phyloP scores from a whole-genome alignment of 2,797 vertebrate genomes.

The Mycteria americana region DNA sequence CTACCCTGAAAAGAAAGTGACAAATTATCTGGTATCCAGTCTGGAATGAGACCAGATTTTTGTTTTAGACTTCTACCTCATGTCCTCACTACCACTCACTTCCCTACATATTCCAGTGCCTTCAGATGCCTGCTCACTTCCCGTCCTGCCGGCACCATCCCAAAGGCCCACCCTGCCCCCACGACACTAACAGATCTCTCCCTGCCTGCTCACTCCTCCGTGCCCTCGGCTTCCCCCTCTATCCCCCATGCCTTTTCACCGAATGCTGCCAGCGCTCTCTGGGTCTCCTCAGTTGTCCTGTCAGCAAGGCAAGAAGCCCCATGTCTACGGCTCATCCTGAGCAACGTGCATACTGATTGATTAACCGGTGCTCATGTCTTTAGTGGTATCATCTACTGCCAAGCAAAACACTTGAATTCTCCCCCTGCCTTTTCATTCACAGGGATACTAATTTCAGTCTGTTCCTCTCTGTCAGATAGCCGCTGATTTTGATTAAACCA shows the following conservation, averaged over 20 bases:
- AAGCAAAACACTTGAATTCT: background rate
- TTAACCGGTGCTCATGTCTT: background rate
- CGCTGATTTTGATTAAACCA: background rate
- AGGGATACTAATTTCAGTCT: background rate
- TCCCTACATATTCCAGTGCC: no score
- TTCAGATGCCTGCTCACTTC: background rate
- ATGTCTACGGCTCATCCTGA: background rate
- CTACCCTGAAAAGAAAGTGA: background rate
- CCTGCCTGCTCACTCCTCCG: background rate
- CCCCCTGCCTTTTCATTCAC: background rate
- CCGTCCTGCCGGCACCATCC: background rate
- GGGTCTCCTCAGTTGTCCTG: background rate
- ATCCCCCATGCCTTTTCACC: background rate
- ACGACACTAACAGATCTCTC: background rate
- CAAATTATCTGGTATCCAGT: background rate
- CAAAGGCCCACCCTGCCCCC: background rate
- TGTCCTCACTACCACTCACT: background rate
- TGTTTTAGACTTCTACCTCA: background rate
- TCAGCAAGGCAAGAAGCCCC: background rate
- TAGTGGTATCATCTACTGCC: background rate
- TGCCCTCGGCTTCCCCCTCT: background rate
- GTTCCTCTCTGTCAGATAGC: background rate
- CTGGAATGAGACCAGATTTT: background rate
- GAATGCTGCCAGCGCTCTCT: background rate
- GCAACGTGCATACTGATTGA: background rate